Conservation (phyloP, 2,888 invertebrate genomes). For the Scaptodrosophila latifasciaeformis region DNA sequence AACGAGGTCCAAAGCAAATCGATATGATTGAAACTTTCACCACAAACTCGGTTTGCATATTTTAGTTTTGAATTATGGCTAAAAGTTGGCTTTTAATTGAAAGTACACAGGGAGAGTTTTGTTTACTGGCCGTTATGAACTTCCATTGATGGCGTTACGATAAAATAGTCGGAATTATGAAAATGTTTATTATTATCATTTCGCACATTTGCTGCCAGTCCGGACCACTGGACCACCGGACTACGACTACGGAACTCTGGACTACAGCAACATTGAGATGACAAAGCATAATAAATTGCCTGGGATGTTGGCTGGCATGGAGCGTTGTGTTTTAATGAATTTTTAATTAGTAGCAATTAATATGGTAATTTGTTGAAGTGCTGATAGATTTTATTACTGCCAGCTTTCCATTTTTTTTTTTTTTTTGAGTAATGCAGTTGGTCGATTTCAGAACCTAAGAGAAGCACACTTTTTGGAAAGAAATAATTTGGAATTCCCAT, state of each 20-base stretch:
- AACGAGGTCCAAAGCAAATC: conserved; percentile 37
- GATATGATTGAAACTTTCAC: conserved; percentile 57
- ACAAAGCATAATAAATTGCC: conserved; percentile 64
- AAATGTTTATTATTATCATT: conserved; percentile 66
- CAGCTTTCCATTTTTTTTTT: background rate
- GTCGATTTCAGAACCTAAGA: too few relatives aligned
- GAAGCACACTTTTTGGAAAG: too few relatives aligned
- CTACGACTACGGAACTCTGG: too few relatives aligned
- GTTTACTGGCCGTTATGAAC: conserved; percentile 50
- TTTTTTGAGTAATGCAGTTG: too few relatives aligned
- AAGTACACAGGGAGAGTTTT: conserved; percentile 50
- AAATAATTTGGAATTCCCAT: too few relatives aligned
- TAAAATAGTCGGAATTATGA: conserved; percentile 50
- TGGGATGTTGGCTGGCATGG: conserved; percentile 13
- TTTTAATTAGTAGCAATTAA: conserved; percentile 71
- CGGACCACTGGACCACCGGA: too few relatives aligned
- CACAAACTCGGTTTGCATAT: conserved; percentile 52
- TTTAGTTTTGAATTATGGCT: conserved; percentile 66
- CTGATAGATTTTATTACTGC: conserved; percentile 29
- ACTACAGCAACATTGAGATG: conserved; percentile 57
- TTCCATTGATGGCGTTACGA: conserved; percentile 57
- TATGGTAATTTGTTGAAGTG: conserved; percentile 68
- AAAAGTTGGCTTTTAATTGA: conserved; percentile 66
- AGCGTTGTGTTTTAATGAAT: conserved; percentile 54
- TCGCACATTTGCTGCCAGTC: conserved; percentile 47